phyloP scores from a whole-genome alignment of 2,113 vertebrate genomes.

The Chloropsis cyanopogon region DNA sequence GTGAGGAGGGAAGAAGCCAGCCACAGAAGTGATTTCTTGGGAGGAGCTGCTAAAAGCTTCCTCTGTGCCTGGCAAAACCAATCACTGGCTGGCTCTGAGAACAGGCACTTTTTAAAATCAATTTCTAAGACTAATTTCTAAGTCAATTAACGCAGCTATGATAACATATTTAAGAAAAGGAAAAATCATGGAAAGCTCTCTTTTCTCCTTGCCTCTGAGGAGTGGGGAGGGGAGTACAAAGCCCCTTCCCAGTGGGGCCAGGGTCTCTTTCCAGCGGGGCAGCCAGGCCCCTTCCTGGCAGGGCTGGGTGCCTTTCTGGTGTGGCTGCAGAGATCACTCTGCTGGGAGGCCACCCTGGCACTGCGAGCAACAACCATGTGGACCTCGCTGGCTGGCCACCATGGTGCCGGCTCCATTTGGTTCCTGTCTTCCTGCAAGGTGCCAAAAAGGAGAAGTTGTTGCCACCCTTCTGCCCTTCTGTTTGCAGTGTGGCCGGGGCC shows the following conservation, averaged over 20 bases:
- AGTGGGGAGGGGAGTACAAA: accelerated
- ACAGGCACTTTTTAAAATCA: background rate
- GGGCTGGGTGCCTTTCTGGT: background rate
- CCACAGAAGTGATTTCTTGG: background rate
- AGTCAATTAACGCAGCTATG: accelerated
- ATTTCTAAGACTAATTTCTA: too few relatives aligned
- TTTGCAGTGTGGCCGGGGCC: background rate
- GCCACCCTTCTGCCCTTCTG: background rate
- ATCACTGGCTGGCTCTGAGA: background rate
- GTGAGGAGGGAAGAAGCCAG: background rate
- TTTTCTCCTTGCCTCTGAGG: background rate
- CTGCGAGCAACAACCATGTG: accelerated
- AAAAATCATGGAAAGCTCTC: background rate
- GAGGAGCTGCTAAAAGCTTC: background rate
- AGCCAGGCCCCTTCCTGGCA: background rate
- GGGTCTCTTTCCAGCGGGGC: background rate
- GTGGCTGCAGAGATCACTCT: accelerated
- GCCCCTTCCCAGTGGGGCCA: too few relatives aligned
- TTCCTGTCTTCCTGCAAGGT: accelerated
- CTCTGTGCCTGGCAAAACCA: background rate
- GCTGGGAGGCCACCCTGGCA: background rate
- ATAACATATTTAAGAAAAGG: background rate
- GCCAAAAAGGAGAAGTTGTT: background rate
- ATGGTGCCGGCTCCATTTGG: accelerated
- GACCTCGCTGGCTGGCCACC: background rate